A percentile compares a stretch with the other conserved stretches of the same genome.
These are phyloP conservation scores for Busseola fusca DNA, from an alignment of 2,888 invertebrate species.

Conservation along the genomic window DNA sequence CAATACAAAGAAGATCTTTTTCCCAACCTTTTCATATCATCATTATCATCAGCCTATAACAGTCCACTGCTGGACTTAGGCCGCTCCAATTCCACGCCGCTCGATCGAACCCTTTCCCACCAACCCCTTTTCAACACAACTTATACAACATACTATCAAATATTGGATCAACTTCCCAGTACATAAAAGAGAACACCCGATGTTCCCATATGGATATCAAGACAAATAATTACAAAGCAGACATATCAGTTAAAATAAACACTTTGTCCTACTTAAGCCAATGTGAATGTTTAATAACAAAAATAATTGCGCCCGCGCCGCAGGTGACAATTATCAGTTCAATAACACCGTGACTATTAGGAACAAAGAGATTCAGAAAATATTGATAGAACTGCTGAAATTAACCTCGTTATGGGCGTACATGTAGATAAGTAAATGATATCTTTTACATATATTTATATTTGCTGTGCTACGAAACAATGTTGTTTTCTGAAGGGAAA, in stretches of 20 bases:
- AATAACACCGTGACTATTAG: conserved; percentile 38
- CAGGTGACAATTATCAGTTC: conserved; percentile 50
- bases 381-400: conserved; percentile 25
- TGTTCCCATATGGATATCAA: background rate
- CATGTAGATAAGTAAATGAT: conserved; percentile 28
- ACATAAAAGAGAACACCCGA: background rate
- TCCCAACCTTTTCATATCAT: no score
- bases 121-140: background rate
- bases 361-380: conserved; percentile 36
- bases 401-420: conserved; percentile 26
- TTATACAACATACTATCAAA: background rate
- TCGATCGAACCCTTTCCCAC: background rate
- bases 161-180: background rate
- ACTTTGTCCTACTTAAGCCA: conserved; percentile 13
- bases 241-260: conserved; percentile 10
- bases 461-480: background rate
- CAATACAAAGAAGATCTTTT: background rate
- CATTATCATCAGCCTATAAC: no score
- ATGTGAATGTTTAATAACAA: conserved; percentile 9
- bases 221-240: conserved; percentile 3
- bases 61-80: no score
- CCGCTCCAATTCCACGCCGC: no score
- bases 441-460: conserved; percentile 1
- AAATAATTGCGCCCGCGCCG: conserved; percentile 30
- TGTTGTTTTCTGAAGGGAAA: background rate